These are phyloP conservation scores for Diaperis boleti DNA, from an alignment of 2,888 invertebrate species.

Conservation along the genomic window DNA sequence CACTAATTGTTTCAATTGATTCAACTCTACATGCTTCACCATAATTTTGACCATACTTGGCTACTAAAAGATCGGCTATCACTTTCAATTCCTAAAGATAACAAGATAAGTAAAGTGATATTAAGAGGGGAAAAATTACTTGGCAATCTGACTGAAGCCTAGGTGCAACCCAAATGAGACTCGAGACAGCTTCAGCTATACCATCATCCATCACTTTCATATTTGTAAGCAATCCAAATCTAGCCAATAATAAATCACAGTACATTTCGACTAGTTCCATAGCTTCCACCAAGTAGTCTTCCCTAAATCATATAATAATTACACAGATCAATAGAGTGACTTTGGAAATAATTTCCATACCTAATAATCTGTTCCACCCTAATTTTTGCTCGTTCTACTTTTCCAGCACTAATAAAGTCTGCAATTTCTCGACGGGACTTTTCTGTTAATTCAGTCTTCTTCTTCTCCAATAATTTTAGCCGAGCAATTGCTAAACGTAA, in stretches of 20 bases:
- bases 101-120: constrained; percentile 6
- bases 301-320: constrained; percentile 71
- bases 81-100: constrained; percentile 78
- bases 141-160: constrained; percentile 88
- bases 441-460: constrained; percentile 96
- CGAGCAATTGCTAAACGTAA: constrained; percentile 93
- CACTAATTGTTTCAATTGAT: constrained; percentile 83
- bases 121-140: constrained; percentile 62
- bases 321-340: too few species aligned
- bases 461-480: constrained; percentile 94
- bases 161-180: constrained; percentile 97
- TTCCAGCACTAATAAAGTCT: constrained; percentile 90
- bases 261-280: constrained; percentile 99
- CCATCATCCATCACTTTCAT: constrained; percentile 98
- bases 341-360: constrained; percentile 62
- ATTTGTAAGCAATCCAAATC: constrained; percentile 96
- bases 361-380: constrained; percentile 97
- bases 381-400: constrained; percentile 92
- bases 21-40: constrained; percentile 90
- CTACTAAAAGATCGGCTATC: constrained; percentile 88
- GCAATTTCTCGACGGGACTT: constrained; percentile 98
- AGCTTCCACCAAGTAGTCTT: constrained; percentile 99
- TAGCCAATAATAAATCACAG: constrained; percentile 94
- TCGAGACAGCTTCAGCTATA: constrained; percentile 94
- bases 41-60: constrained; percentile 95